phyloP scores from a whole-genome alignment of 2,797 vertebrate species.

The Nyctalus aviator region DNA sequence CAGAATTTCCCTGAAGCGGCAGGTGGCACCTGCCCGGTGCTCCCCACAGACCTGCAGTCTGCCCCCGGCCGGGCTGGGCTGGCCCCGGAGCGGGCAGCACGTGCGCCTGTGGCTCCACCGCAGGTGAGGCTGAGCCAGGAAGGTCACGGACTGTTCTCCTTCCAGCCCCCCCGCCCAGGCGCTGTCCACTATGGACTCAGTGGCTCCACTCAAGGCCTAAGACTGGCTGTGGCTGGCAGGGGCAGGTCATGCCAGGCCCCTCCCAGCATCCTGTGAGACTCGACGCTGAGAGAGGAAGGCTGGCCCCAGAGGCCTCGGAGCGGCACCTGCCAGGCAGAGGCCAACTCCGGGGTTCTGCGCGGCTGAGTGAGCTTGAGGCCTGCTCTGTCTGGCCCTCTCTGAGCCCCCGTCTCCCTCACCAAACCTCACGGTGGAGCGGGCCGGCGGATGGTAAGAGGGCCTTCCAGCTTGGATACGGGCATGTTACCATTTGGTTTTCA shows the following conservation, averaged over 20 bases:
- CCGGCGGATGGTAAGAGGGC: accelerated
- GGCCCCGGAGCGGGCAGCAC: neutral
- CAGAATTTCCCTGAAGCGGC: neutral
- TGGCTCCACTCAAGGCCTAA: constrained; percentile 12
- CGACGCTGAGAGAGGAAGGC: neutral
- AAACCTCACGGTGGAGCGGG: neutral
- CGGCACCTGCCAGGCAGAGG: neutral
- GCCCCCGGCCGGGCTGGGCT: neutral
- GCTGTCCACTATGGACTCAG: neutral
- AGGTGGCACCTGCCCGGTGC: neutral
- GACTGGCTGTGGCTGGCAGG: neutral
- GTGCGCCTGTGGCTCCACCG: neutral
- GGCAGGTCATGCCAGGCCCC: neutral
- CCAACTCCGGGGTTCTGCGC: neutral
- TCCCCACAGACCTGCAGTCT: neutral
- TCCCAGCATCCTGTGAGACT: neutral
- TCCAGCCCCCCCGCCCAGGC: neutral
- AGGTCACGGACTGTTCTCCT: neutral
- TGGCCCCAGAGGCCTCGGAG: neutral
- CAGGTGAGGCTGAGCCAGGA: neutral
- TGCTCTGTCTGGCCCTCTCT: neutral
- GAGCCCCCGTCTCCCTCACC: neutral
- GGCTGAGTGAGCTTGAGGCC: neutral
- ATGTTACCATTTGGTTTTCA: neutral
- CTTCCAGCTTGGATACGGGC: neutral